These are phyloP conservation scores for Drosophila suzukii DNA, from an alignment of 1,140 invertebrate genomes.

Conservation along the genomic window DNA sequence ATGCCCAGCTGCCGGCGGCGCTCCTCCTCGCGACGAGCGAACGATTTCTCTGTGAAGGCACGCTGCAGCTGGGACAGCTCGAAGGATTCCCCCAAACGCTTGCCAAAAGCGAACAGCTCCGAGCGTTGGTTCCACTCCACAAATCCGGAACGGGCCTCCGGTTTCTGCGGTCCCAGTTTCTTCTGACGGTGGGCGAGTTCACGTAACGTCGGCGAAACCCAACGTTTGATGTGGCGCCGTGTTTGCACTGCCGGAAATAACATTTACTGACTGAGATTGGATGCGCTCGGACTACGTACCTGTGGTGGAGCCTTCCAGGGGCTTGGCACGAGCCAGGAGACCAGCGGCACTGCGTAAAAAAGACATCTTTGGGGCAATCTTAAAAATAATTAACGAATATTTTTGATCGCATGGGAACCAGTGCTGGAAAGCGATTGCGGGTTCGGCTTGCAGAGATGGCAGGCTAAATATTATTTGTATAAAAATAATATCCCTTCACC, in stretches of 20 bases:
- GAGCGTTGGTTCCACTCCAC: slow-evolving; percentile 95
- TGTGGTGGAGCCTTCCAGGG: slow-evolving; percentile 17
- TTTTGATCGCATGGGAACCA: slow-evolving; percentile 7
- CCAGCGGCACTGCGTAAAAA: slow-evolving; percentile 41
- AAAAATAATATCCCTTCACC: neutral
- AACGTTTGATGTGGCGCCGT: slow-evolving; percentile 85
- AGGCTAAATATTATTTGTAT: neutral
- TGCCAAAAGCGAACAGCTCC: slow-evolving; percentile 95
- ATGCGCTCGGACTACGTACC: slow-evolving; percentile 10
- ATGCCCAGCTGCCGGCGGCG: slow-evolving; percentile 90
- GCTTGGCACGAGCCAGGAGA: slow-evolving; percentile 20
- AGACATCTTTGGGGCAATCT: slow-evolving; percentile 47
- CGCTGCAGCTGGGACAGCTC: slow-evolving; percentile 88
- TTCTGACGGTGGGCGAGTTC: slow-evolving; percentile 70
- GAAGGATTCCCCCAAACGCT: slow-evolving; percentile 94
- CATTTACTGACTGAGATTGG: slow-evolving; percentile 32
- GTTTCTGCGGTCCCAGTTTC: slow-evolving; percentile 65
- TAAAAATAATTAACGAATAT: slow-evolving; percentile 32
- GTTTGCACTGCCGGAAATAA: slow-evolving; percentile 40
- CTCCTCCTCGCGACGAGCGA: slow-evolving; percentile 89
- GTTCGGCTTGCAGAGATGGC: neutral
- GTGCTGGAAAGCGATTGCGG: slow-evolving; percentile 5
- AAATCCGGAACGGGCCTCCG: slow-evolving; percentile 87
- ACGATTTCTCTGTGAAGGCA: slow-evolving; percentile 93
- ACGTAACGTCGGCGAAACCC: slow-evolving; percentile 86